These are phyloP conservation scores for Caenorhabditis sp. DNA, from an alignment of 2,888 invertebrate genomes.

Conservation along the genomic window DNA sequence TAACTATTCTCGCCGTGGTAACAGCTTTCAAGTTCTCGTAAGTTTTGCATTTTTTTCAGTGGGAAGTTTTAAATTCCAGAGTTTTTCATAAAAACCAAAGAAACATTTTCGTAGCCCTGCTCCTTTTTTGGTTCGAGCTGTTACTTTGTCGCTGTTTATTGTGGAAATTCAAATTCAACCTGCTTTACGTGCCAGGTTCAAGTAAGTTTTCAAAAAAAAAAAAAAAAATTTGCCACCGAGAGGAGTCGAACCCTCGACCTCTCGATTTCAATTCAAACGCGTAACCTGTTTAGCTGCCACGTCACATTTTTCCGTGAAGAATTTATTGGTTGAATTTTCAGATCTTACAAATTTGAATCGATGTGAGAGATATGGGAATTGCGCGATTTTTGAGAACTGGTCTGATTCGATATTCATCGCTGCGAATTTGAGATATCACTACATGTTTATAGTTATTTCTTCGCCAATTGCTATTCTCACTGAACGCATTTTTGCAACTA, in stretches of 20 bases:
- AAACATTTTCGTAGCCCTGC: conserved; percentile 25
- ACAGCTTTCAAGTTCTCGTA: conserved; percentile 11
- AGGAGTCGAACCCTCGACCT: too few relatives aligned
- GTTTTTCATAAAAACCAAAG: conserved; percentile 36
- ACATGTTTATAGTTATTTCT: conserved; percentile 32
- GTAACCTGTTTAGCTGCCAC: too few relatives aligned
- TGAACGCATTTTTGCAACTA: conserved; percentile 35
- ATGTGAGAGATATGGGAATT: conserved; percentile 22
- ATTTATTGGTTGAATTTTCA: too few relatives aligned
- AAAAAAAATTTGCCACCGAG: too few relatives aligned
- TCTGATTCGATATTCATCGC: conserved; percentile 29
- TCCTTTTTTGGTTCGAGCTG: conserved; percentile 35
- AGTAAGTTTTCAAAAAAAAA: too few relatives aligned
- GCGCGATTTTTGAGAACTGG: conserved; percentile 9
- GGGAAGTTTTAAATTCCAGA: conserved; percentile 15
- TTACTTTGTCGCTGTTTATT: conserved; percentile 19
- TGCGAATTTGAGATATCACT: conserved; percentile 32
- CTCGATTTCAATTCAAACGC: too few relatives aligned
- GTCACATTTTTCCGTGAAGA: too few relatives aligned
- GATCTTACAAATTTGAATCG: not conserved
- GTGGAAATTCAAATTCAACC: conserved; percentile 30
- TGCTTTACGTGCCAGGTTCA: conserved; percentile 3
- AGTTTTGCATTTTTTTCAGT: not conserved
- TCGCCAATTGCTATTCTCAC: conserved; percentile 27
- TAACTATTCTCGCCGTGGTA: conserved; percentile 25